Percentiles rank a stretch among this genome's conserved stretches.
Conservation (phyloP, 2,888 invertebrate species). For the Shargacucullia verbasci region DNA sequence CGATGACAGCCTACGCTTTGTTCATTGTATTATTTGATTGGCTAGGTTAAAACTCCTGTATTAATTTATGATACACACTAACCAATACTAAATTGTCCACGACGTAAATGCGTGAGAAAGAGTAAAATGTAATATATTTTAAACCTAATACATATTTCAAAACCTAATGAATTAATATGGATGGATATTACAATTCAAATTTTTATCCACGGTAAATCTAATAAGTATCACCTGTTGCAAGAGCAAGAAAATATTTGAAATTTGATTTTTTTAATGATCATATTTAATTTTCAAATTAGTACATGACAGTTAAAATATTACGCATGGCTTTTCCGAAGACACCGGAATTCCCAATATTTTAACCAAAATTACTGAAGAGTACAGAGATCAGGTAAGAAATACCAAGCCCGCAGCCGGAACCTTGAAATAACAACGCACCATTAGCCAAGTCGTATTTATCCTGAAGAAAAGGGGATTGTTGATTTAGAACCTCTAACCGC, state of each 20-base stretch:
- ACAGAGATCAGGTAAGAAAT: slow-evolving; percentile 46
- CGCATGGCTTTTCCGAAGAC: neutral
- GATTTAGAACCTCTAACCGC: slow-evolving; percentile 69
- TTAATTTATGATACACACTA: slow-evolving; percentile 51
- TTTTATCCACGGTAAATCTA: too few relatives aligned
- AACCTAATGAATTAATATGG: too few relatives aligned
- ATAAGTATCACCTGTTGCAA: too few relatives aligned
- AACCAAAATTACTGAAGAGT: slow-evolving; percentile 29
- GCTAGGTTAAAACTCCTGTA: slow-evolving; percentile 50
- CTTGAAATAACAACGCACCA: slow-evolving; percentile 80
- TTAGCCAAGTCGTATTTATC: slow-evolving; percentile 73
- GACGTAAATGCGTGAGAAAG: slow-evolving; percentile 17
- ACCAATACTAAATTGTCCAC: slow-evolving; percentile 35
- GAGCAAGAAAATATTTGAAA: too few relatives aligned
- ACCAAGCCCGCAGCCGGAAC: slow-evolving; percentile 56
- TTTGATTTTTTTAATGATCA: too few relatives aligned
- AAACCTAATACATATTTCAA: too few relatives aligned
- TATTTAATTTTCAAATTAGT: too few relatives aligned
- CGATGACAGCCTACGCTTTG: slow-evolving; percentile 69
- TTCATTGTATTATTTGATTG: slow-evolving; percentile 75
- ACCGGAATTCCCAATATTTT: slow-evolving; percentile 7
- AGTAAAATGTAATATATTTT: too few relatives aligned
- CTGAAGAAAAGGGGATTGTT: slow-evolving; percentile 74
- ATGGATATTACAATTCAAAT: too few relatives aligned
- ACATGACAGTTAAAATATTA: too few relatives aligned